Evolutionary conservation across 2,797 vertebrate genomes (phyloP), one percentile per base, ranked within the genome.

Genomic region (Margarornis squamiger): DNA sequence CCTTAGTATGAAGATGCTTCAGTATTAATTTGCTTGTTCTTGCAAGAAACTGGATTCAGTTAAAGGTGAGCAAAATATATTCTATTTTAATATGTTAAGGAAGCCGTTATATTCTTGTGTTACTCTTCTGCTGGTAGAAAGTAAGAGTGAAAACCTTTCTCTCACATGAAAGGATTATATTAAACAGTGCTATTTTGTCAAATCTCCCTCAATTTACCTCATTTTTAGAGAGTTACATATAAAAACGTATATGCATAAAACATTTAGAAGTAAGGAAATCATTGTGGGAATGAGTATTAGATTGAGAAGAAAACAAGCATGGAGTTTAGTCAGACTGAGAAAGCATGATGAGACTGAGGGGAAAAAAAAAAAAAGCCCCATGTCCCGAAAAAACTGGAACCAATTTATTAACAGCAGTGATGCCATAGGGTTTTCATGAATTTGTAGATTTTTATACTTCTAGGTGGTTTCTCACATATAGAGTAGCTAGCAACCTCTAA

Each of bases 371-470:
- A 20, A 11, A 51, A 58, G 4, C 36, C 9, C 49, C 72, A 72
- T 34, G 29, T 22, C 6, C 6, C 5, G 5, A 23, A 36, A 36
- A 13, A 29, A 0, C 27, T 39, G 12, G 39, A 29, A 13, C 1
- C 0, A 13, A 10, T 49, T 39, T 78, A 23, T 59, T 77, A 52
- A 22, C 52, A 39, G 8, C n/a, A n/a, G n/a, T n/a, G n/a, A n/a
- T n/a, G n/a, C n/a, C n/a, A n/a, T n/a, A n/a, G n/a, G n/a, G n/a
- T n/a, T n/a, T n/a, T n/a, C n/a, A n/a, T n/a, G n/a, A n/a, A n/a
- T n/a, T n/a, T n/a, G n/a, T n/a, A n/a, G n/a, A n/a, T n/a, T n/a
- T n/a, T n/a, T n/a, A n/a, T n/a, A n/a, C n/a, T n/a, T n/a, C n/a
- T n/a, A n/a, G n/a, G n/a, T n/a, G n/a, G n/a, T n/a, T n/a, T n/a